A percentile compares a stretch with the other conserved stretches of the same genome.
Evolutionary conservation across 2,113 vertebrate genomes (phyloP).

Genomic region (Rhodinocichla rosea): DNA sequence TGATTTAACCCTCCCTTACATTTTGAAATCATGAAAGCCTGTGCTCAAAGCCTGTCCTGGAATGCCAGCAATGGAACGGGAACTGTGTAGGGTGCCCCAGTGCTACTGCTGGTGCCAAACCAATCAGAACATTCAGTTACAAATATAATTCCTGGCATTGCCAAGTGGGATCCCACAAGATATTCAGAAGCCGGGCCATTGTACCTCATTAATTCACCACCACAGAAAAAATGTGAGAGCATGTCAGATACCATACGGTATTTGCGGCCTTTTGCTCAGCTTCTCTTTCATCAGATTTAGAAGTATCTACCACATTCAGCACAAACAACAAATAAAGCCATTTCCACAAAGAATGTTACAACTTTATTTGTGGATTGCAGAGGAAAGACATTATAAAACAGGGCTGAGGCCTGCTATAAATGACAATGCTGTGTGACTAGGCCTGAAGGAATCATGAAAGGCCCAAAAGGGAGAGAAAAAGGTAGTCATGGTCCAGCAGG

Average conservation of each 20-base stretch:
- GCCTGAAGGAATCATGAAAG: neutral
- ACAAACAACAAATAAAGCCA: neutral
- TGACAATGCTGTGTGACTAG: neutral
- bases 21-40: neutral
- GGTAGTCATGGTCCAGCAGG: neutral
- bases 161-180: neutral
- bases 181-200: neutral
- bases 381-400: neutral
- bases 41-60: neutral
- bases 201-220: neutral
- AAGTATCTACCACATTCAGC: neutral
- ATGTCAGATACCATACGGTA: neutral
- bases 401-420: neutral
- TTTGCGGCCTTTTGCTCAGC: neutral
- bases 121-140: neutral
- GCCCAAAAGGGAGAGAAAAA: neutral
- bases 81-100: neutral
- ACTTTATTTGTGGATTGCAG: neutral
- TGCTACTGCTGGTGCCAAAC: neutral
- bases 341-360: neutral
- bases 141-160: neutral
- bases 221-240: neutral
- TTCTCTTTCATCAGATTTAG: neutral
- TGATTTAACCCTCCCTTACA: neutral
- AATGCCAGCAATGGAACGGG: neutral